Evolutionary conservation across 2,888 invertebrate species (phyloP).

Genomic region (Saturnia japonica): DNA sequence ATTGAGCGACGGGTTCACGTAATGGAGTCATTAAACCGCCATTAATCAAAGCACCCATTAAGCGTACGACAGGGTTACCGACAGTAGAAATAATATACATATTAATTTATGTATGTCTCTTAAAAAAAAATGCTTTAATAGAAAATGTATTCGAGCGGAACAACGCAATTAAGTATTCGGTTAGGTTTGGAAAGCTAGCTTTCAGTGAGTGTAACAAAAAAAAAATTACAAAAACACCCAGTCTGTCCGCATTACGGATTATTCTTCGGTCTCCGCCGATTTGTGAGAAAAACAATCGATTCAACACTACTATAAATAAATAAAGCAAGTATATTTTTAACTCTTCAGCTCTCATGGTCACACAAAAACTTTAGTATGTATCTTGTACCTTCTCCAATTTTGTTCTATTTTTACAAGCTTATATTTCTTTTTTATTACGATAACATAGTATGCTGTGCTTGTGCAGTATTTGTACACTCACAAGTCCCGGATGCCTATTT

Average conservation of each 20-base stretch:
- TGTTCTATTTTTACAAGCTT: too few relatives aligned
- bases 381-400: too few relatives aligned
- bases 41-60: conserved; percentile 47
- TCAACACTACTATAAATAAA: too few relatives aligned
- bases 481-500: too few relatives aligned
- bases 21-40: conserved; percentile 44
- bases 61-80: conserved; percentile 12
- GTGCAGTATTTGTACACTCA: too few relatives aligned
- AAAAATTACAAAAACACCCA: background rate
- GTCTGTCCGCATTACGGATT: background rate
- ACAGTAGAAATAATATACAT: background rate
- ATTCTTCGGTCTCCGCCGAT: background rate
- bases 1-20: conserved; percentile 30
- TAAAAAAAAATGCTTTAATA: background rate
- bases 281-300: background rate
- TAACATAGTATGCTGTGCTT: too few relatives aligned
- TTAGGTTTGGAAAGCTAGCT: background rate
- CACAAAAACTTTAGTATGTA: too few relatives aligned
- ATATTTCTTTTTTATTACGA: too few relatives aligned
- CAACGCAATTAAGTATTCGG: background rate
- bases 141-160: background rate
- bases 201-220: background rate
- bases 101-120: background rate
- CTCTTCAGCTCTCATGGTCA: too few relatives aligned
- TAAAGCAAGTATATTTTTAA: too few relatives aligned